phyloP scores from a whole-genome alignment of 2,113 vertebrate species.

The Bubo bubo region DNA sequence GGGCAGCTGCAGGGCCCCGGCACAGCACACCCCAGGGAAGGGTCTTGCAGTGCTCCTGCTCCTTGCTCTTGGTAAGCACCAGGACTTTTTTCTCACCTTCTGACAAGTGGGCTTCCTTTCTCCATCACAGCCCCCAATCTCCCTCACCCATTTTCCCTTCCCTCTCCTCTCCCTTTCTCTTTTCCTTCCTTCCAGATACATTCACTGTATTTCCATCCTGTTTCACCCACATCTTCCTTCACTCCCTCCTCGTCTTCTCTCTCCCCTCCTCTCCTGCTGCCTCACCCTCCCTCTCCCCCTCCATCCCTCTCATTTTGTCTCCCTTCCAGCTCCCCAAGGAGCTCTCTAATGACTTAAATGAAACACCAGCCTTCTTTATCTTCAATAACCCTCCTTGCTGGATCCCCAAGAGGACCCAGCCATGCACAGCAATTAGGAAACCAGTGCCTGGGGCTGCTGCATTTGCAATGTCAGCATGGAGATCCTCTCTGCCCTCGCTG shows the following conservation, averaged over 20 bases:
- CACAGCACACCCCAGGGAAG: not conserved
- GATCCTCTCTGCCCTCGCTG: not conserved
- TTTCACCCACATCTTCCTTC: not conserved
- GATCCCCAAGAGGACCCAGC: constrained; percentile 1
- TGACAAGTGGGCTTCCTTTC: not conserved
- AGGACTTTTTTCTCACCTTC: not conserved
- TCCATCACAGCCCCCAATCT: accelerated
- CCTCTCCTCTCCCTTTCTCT: not conserved
- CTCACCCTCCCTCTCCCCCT: not conserved
- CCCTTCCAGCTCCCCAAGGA: not conserved
- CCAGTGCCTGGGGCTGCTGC: not conserved
- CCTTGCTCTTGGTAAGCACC: not conserved
- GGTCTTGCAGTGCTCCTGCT: not conserved
- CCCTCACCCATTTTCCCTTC: not conserved
- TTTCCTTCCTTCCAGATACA: not conserved
- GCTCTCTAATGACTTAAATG: constrained; percentile 31
- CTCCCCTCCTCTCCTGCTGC: not conserved
- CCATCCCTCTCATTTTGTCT: not conserved
- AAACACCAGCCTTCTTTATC: not conserved
- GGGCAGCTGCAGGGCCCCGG: accelerated
- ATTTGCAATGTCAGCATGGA: not conserved
- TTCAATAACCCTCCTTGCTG: not conserved
- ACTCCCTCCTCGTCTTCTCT: not conserved
- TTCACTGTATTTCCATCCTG: not conserved
- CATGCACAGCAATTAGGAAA: constrained; percentile 33